Evolutionary conservation across 2,113 vertebrate species (phyloP).

Genomic region (Saccopteryx leptura): DNA sequence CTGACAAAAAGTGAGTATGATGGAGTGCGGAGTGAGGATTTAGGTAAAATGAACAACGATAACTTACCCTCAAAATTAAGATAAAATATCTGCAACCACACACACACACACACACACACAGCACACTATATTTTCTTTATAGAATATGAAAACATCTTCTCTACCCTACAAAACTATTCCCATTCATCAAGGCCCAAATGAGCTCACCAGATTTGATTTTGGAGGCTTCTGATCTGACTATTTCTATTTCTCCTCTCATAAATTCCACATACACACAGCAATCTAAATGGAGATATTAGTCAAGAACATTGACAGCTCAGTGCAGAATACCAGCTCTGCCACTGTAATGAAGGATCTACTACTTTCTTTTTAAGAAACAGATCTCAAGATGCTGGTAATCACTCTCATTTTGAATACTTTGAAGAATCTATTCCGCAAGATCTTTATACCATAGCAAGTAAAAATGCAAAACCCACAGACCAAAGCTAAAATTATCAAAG

Average conservation of each 20-base stretch:
- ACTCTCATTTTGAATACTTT: constrained; percentile 18
- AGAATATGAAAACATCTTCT: neutral
- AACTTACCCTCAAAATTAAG: neutral
- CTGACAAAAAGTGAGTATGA: neutral
- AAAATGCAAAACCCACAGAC: constrained; percentile 21
- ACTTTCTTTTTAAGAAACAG: neutral
- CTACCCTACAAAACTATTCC: neutral
- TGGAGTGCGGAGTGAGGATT: neutral
- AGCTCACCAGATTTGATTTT: constrained; percentile 26
- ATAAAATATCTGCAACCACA: neutral
- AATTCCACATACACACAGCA: constrained; percentile 7
- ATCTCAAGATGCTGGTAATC: neutral
- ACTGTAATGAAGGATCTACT: constrained; percentile 7
- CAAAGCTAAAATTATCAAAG: constrained; percentile 7
- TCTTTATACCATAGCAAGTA: neutral
- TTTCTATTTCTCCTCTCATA: constrained; percentile 38
- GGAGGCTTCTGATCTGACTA: neutral
- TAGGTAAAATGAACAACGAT: neutral
- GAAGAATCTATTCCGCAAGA: constrained; percentile 11
- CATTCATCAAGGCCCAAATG: constrained; percentile 33
- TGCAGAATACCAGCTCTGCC: constrained; percentile 38
- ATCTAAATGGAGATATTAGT: constrained; percentile 27
- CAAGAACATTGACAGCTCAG: constrained; percentile 36
- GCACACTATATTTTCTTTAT: neutral
- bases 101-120: neutral